These are phyloP conservation scores for Aporophyla lueneburgensis DNA, from an alignment of 2,888 invertebrate genomes.

Conservation along the genomic window DNA sequence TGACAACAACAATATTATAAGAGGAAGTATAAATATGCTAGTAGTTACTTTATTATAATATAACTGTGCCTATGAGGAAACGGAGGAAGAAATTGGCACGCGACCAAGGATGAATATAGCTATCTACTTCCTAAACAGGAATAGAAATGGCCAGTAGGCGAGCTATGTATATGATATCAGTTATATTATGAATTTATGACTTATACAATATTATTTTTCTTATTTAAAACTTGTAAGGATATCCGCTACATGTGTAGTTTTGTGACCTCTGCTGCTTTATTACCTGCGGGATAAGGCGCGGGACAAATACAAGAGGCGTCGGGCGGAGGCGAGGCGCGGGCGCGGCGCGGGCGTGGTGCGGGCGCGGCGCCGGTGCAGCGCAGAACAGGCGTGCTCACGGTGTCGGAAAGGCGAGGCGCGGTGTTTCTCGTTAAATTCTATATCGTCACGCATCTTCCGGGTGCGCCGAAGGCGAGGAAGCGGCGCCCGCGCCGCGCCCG, in stretches of 20 bases:
- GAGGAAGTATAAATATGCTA: conserved; percentile 34
- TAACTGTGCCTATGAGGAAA: conserved; percentile 40
- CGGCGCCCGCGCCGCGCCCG: too few species aligned
- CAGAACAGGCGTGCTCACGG: too few species aligned
- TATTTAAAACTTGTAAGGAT: background rate
- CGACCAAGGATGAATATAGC: conserved; percentile 58
- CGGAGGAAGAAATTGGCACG: conserved; percentile 47
- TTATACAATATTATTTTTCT: conserved; percentile 1
- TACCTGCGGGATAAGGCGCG: background rate
- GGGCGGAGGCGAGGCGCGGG: too few species aligned
- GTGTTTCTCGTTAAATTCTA: too few species aligned
- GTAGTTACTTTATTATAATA: conserved; percentile 22
- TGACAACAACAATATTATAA: conserved; percentile 6
- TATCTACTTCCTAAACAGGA: conserved; percentile 54
- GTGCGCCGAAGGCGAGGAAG: too few species aligned
- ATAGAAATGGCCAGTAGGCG: conserved; percentile 15
- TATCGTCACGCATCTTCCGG: too few species aligned
- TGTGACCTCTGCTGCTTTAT: background rate
- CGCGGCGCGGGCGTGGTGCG: too few species aligned
- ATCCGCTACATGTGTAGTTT: background rate
- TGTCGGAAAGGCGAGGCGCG: too few species aligned
- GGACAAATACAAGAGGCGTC: too few species aligned
- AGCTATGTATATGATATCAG: conserved; percentile 18
- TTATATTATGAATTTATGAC: conserved; percentile 1
- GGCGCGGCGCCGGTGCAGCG: too few species aligned